These are phyloP conservation scores for Caenorhabditis brenneri DNA, from an alignment of 1,140 invertebrate genomes.

Conservation along the genomic window DNA sequence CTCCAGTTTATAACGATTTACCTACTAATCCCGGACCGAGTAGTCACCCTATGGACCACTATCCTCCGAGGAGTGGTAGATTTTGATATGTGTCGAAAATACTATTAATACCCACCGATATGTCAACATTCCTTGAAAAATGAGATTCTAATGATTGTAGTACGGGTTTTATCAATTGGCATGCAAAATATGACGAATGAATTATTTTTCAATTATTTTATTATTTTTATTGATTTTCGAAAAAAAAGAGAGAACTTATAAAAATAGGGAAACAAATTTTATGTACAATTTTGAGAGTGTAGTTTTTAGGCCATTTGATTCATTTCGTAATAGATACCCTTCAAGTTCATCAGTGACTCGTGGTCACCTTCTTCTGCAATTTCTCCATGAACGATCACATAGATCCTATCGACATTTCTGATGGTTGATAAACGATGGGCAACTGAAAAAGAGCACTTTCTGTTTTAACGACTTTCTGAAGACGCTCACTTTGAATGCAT, in stretches of 20 bases:
- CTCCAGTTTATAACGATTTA: conserved; percentile 5
- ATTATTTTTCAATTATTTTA: neutral
- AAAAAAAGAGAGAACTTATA: neutral
- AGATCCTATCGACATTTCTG: conserved; percentile 72
- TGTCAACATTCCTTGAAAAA: neutral
- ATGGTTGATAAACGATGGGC: conserved; percentile 73
- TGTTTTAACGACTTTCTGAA: neutral
- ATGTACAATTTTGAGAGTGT: conserved; percentile 17
- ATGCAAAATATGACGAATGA: conserved; percentile 38
- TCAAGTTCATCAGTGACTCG: conserved; percentile 70
- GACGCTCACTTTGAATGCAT: conserved; percentile 46
- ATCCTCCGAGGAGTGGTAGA: neutral
- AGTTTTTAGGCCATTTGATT: conserved; percentile 30
- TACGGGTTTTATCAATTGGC: neutral
- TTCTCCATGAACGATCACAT: conserved; percentile 70
- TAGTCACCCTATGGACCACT: neutral
- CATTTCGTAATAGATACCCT: conserved; percentile 72
- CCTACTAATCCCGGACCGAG: neutral
- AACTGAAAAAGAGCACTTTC: conserved; percentile 63
- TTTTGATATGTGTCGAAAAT: too few species aligned
- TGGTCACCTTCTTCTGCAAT: conserved; percentile 72
- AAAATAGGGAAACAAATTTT: neutral
- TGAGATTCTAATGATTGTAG: conserved; percentile 19
- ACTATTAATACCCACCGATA: neutral
- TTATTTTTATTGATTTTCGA: neutral